phyloP scores from a whole-genome alignment of 2,888 invertebrate species.

The Lycia hirtaria region DNA sequence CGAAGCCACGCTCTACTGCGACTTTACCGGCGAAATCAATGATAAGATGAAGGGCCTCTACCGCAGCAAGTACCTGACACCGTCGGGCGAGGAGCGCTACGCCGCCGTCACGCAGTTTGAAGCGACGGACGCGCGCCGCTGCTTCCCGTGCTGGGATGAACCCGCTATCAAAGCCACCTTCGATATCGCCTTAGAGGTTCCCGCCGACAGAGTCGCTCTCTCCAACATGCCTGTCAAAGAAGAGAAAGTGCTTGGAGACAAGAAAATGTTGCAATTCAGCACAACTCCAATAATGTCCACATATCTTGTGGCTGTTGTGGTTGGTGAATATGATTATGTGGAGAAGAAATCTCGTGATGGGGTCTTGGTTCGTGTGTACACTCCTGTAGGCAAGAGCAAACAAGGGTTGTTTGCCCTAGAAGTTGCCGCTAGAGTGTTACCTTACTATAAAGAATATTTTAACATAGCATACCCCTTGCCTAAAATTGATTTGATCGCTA shows the following conservation, averaged over 20 bases:
- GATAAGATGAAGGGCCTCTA: conserved; percentile 98
- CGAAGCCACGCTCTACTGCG: conserved; percentile 86
- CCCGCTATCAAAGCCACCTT: conserved; percentile 98
- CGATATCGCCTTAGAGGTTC: conserved; percentile 93
- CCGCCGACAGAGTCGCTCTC: conserved; percentile 92
- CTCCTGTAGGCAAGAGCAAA: conserved; percentile 95
- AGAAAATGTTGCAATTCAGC: conserved; percentile 89
- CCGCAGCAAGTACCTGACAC: conserved; percentile 92
- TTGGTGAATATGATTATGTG: conserved; percentile 97
- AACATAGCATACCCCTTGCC: conserved; percentile 97
- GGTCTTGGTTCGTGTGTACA: conserved; percentile 92
- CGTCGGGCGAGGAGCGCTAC: conserved; percentile 91
- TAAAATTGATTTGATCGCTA: conserved; percentile 98
- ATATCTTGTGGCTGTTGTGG: conserved; percentile 96
- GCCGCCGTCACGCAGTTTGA: conserved; percentile 97
- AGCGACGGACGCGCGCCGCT: conserved; percentile 94
- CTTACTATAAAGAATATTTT: conserved; percentile 98
- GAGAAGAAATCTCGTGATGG: conserved; percentile 94
- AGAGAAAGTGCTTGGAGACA: conserved; percentile 73
- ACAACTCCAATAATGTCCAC: conserved; percentile 97
- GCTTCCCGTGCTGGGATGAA: conserved; percentile 99
- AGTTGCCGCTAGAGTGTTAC: conserved; percentile 95
- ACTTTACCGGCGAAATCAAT: conserved; percentile 94
- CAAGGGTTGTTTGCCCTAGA: conserved; percentile 97
- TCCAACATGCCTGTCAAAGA: conserved; percentile 95